Conservation (phyloP, 2,113 vertebrate genomes). For the Sciurus niger region DNA sequence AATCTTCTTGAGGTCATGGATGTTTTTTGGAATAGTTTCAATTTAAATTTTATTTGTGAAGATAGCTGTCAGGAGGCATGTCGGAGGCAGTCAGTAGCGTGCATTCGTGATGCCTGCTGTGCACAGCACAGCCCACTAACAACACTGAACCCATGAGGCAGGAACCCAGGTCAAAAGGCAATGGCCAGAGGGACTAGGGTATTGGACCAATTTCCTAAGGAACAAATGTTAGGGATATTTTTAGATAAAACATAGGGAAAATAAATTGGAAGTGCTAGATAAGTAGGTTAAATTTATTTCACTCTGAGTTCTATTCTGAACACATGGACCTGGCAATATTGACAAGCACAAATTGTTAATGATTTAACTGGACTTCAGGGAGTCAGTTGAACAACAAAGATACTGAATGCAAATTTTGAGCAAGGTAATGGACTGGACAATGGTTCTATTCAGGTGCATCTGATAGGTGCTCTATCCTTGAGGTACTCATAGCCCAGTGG, state of each 20-base stretch:
- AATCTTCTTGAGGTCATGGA: constrained; percentile 70
- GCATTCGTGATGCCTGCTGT: background rate
- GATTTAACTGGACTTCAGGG: background rate
- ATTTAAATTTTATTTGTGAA: constrained; percentile 77
- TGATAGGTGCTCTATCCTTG: background rate
- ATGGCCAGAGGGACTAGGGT: background rate
- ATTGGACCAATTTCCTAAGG: background rate
- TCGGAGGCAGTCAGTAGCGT: background rate
- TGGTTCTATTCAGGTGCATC: background rate
- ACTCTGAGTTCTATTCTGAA: background rate
- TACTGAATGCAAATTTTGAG: background rate
- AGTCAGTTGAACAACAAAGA: background rate
- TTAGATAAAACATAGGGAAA: background rate
- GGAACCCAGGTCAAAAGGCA: background rate
- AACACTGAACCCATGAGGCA: background rate
- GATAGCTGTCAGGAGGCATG: constrained; percentile 58
- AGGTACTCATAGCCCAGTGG: background rate
- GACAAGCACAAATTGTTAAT: background rate
- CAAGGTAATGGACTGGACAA: background rate
- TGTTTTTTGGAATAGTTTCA: constrained; percentile 70
- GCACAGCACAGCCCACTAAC: fast-evolving
- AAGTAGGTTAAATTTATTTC: constrained; percentile 9
- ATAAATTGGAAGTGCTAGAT: background rate
- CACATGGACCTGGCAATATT: background rate
- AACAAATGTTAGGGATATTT: background rate